A percentile compares a stretch with the other conserved stretches of the same genome.
phyloP scores from a whole-genome alignment of 2,888 invertebrate genomes.

The Colostygia pectinataria region DNA sequence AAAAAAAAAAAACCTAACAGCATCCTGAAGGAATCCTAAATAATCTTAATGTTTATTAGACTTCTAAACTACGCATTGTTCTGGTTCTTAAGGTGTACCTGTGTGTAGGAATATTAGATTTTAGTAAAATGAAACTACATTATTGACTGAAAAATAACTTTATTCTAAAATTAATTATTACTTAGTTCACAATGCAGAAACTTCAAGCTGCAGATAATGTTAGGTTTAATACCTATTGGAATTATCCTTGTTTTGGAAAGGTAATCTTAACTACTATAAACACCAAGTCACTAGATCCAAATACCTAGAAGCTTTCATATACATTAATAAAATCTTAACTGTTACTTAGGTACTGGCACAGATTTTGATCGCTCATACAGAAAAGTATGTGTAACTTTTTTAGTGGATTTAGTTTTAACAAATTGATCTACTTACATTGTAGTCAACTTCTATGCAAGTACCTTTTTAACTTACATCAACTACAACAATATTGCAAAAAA shows the following conservation, averaged over 20 bases:
- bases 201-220: slow-evolving; percentile 65
- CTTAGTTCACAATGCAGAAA: slow-evolving; percentile 75
- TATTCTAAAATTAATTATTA: slow-evolving; percentile 78
- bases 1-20: too few relatives aligned
- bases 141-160: slow-evolving; percentile 78
- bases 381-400: not conserved
- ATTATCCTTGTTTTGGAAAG: slow-evolving; percentile 60
- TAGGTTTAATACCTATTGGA: slow-evolving; percentile 74
- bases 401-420: not conserved
- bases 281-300: slow-evolving; percentile 64
- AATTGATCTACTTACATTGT: not conserved
- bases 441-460: slow-evolving; percentile 28
- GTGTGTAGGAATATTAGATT: too few relatives aligned
- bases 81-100: too few relatives aligned
- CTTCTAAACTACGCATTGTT: too few relatives aligned
- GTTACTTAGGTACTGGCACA: slow-evolving; percentile 24
- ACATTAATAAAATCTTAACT: slow-evolving; percentile 41
- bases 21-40: too few relatives aligned
- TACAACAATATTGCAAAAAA: slow-evolving; percentile 37
- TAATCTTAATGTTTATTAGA: too few relatives aligned
- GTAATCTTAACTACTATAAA: slow-evolving; percentile 64
- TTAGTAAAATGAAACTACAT: slow-evolving; percentile 58
- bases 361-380: slow-evolving; percentile 16
- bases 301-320: slow-evolving; percentile 57
- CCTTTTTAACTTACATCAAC: slow-evolving; percentile 23